Conservation (phyloP, 2,113 vertebrate genomes). For the Struthio camelus region DNA sequence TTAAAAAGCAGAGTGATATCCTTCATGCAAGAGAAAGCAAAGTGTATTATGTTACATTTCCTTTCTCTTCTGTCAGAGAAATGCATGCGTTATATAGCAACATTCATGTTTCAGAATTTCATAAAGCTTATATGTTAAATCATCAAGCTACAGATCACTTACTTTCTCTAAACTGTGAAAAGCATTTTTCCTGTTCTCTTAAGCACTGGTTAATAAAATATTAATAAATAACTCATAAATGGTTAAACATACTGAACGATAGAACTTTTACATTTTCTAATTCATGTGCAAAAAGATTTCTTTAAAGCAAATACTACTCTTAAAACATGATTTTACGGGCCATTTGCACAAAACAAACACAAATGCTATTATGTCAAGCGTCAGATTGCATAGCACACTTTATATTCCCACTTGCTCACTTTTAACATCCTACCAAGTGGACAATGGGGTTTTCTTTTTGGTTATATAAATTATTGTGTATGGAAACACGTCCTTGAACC, state of each 20-base stretch:
- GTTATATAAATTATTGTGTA: slow-evolving; percentile 1
- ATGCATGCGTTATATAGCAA: neutral
- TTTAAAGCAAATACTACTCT: slow-evolving; percentile 6
- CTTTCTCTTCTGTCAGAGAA: neutral
- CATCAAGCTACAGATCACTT: slow-evolving; percentile 46
- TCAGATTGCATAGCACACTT: slow-evolving; percentile 22
- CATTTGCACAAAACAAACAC: neutral
- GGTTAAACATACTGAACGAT: slow-evolving; percentile 48
- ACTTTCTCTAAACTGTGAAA: slow-evolving; percentile 26
- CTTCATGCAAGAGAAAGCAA: neutral
- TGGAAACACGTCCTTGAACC: neutral
- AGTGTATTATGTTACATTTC: neutral
- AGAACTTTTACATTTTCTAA: slow-evolving; percentile 29
- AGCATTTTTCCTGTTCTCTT: slow-evolving; percentile 50
- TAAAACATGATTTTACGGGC: neutral
- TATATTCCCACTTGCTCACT: slow-evolving; percentile 44
- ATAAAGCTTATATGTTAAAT: neutral
- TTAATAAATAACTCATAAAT: slow-evolving; percentile 67
- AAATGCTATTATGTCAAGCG: slow-evolving; percentile 30
- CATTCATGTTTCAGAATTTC: neutral
- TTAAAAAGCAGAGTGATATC: neutral
- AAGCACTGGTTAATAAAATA: slow-evolving; percentile 65
- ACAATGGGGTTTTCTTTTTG: slow-evolving; percentile 45
- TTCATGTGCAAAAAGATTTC: neutral
- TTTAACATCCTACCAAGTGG: slow-evolving; percentile 46